A percentile compares a stretch with the other conserved stretches of the same genome.
These are phyloP conservation scores for Forbesichthys agassizii DNA, from an alignment of 2,113 vertebrate genomes.

Conservation along the genomic window DNA sequence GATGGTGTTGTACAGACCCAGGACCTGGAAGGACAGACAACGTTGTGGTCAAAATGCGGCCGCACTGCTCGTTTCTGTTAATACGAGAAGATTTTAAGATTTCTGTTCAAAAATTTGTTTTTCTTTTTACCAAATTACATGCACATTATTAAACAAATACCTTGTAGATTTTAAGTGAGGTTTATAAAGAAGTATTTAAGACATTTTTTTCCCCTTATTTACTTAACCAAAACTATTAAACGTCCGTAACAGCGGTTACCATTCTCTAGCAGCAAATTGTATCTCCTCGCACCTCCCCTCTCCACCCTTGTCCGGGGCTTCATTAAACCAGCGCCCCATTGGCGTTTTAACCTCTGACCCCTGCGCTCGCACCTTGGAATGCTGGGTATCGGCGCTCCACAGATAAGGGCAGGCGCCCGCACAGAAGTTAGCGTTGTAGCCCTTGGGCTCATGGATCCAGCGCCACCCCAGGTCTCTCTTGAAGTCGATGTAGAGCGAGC, in stretches of 20 bases:
- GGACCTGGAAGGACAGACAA: constrained; percentile 77
- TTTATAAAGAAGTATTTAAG: no score
- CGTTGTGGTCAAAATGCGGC: neutral
- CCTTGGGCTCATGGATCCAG: constrained; percentile 82
- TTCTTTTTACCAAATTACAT: no score
- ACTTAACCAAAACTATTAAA: no score
- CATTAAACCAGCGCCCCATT: neutral
- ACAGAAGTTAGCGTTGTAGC: constrained; percentile 81
- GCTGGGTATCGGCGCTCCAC: constrained; percentile 81
- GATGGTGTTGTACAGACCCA: constrained; percentile 93
- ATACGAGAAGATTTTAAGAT: no score
- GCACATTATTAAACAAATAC: no score
- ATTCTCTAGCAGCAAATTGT: no score
- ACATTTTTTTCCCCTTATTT: no score
- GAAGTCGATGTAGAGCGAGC: constrained; percentile 80
- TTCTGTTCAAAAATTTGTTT: no score
- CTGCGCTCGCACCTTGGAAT: constrained; percentile 70
- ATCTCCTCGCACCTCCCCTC: neutral
- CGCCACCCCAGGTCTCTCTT: constrained; percentile 79
- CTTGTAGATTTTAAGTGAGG: no score
- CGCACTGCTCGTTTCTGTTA: no score
- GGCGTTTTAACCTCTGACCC: neutral
- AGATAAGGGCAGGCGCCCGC: constrained; percentile 81
- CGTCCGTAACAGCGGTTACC: no score
- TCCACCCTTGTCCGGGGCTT: neutral